Percentiles rank a stretch among this genome's conserved stretches.
These are phyloP conservation scores for Volucella inflata DNA, from an alignment of 2,888 invertebrate genomes.

Conservation along the genomic window DNA sequence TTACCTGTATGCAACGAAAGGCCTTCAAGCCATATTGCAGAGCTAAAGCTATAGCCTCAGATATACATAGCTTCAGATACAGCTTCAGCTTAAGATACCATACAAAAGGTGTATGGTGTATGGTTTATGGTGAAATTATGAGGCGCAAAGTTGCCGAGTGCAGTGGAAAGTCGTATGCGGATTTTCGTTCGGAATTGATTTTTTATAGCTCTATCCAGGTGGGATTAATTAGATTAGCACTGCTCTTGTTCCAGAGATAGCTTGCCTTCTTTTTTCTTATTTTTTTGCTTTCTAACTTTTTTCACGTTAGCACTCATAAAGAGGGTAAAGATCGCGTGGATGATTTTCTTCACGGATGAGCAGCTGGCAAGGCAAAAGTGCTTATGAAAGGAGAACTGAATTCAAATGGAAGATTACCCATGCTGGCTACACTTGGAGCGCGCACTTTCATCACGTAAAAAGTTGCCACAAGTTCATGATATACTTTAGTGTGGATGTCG, in stretches of 20 bases:
- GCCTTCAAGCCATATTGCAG: slow-evolving; percentile 51
- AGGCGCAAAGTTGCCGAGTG: background rate
- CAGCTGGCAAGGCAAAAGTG: slow-evolving; percentile 46
- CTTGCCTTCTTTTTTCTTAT: background rate
- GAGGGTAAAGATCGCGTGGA: slow-evolving; percentile 46
- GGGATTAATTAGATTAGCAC: slow-evolving; percentile 74
- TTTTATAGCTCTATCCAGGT: slow-evolving; percentile 73
- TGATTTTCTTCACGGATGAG: slow-evolving; percentile 34
- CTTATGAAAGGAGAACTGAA: slow-evolving; percentile 61
- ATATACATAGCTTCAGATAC: slow-evolving; percentile 18
- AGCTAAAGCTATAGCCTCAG: slow-evolving; percentile 44
- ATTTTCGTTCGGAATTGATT: slow-evolving; percentile 66
- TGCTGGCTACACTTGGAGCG: too few relatives aligned
- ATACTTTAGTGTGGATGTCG: too few relatives aligned
- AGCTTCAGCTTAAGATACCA: slow-evolving; percentile 39
- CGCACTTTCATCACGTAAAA: too few relatives aligned
- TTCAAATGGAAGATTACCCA: slow-evolving; percentile 54
- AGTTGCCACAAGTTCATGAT: too few relatives aligned
- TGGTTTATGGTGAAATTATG: slow-evolving; percentile 57
- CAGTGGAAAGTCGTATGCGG: slow-evolving; percentile 25
- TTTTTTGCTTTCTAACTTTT: background rate
- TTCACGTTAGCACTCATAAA: slow-evolving; percentile 31
- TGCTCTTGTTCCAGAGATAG: slow-evolving; percentile 20
- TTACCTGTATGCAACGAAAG: slow-evolving; percentile 41
- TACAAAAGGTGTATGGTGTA: too few relatives aligned